Base-by-base conservation (phyloP, 2,888 invertebrate genomes). In the Lacanobia oleracea region DNA sequence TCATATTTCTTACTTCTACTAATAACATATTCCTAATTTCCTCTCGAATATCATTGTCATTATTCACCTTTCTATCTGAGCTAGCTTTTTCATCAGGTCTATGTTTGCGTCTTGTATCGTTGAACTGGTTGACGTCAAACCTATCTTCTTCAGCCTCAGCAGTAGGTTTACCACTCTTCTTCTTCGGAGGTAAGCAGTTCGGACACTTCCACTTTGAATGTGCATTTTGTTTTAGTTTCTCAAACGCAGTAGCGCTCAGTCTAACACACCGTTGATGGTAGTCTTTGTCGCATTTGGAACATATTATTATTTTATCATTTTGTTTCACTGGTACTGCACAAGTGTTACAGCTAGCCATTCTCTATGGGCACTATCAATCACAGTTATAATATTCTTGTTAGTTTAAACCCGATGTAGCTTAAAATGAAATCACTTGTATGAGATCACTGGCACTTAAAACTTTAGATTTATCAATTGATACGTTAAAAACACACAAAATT, bases 151-250 rank as follows among this genome's bases (percentile, higher is more conserved):
- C 56, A 33, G 10, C 56, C 10, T n/a, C 5, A 57, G 12, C 12
- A 12, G 27, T 18, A 18, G 2, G 37, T 18, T 57, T 57, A 12
- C 57, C n/a, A 7, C 12, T 1, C 3, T 6, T 18, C 7, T 37
- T 57, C n/a, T 37, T 54, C 9, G 16, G 43, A 43, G 59, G 40
- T 16, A 5, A 2, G 40, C 59, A 60, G 16, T 2, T 43, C 21
- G 40, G 59, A 60, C 59, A 60, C 40, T 60, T 60, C 59, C 59
- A 60, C 5, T 60, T 21, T 16, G 10, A 8, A 9, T 21, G 40
- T 16, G 7, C 21, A 40, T 14, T 60, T 21, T 60, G 12, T 16
- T 40, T 60, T 16, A 60, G 21, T 14, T 40, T 23, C 6, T 9
- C 4, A 60, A 9, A 60, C 14, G 14, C 9, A 16, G 16, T 9